Evolutionary conservation across 2,888 invertebrate genomes (phyloP), one percentile per base, ranked within the genome.

Genomic region (Bombyx huttoni): DNA sequence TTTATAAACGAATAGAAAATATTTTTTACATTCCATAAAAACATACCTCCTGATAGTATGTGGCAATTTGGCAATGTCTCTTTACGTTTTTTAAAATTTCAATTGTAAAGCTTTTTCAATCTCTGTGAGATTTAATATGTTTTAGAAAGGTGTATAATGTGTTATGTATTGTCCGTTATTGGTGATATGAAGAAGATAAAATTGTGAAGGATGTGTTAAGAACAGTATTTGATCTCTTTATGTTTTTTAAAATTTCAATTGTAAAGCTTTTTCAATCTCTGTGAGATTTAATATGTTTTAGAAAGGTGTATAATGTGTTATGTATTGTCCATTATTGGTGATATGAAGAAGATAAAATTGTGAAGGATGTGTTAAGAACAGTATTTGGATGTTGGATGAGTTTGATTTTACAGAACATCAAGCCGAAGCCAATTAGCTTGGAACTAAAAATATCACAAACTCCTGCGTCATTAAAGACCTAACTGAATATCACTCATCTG

Each of bases 1-100:
- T 69, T 69, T 79, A 79, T 80, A 80, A 78, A 82, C 64, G 74
- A 75, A 78, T 80, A 83, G 80, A 76, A 83, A 83, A 82, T 65
- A 56, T 10, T 40, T 68, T 67, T 70, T 81, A 77, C 78, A 81
- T 75, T 85, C 77, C 83, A 82, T 81, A 79, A 68, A 75, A 70
- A 62, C 24, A n/a, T n/a, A 72, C 61, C 67, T 73, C n/a, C n/a
- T n/a, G n/a, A 74, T 61, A 73, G 59, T 68, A 70, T 67, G 62
- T 69, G 61, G 40, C 64, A 65, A 70, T 67, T 72, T 73, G 67
- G 77, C 73, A 78, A 70, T 67, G 72, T 77, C 71, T 79, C 77
- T 62, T 67, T 67, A 49, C n/a, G n/a, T n/a, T 49, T 46, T 49
- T 48, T 13, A 46, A 46, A 34, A 45, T 53, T 51, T 7, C 49